Conservation (phyloP, 2,797 vertebrate genomes). For the Delichon dasypus region DNA sequence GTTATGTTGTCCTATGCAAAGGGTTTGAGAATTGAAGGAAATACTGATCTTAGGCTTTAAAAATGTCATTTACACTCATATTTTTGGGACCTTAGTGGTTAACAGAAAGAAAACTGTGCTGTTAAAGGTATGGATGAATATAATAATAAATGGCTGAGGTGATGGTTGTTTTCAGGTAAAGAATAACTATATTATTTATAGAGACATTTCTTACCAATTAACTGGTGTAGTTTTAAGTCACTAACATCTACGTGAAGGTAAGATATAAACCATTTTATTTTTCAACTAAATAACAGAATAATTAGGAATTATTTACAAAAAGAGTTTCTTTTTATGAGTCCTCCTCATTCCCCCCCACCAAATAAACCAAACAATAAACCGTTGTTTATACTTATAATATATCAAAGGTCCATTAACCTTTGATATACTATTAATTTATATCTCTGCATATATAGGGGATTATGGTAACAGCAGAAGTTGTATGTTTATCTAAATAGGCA, state of each 20-base stretch:
- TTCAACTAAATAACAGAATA: neutral
- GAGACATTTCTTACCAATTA: neutral
- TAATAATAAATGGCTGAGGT: neutral
- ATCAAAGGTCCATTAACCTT: neutral
- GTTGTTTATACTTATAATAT: no score
- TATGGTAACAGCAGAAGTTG: neutral
- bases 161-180: neutral
- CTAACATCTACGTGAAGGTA: conserved; percentile 9
- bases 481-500: neutral
- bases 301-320: neutral
- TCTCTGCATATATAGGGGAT: neutral
- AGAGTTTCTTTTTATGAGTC: neutral
- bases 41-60: conserved; percentile 19
- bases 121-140: neutral
- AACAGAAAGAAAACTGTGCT: neutral
- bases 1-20: conserved; percentile 32
- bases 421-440: neutral
- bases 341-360: fast-evolving
- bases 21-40: conserved; percentile 16
- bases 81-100: neutral
- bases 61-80: neutral
- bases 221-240: neutral
- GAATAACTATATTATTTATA: neutral
- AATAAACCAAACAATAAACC: neutral
- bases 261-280: conserved; percentile 32